Evolutionary conservation across 2,797 vertebrate genomes (phyloP).

Genomic region (Gymnoscopelus braueri): DNA sequence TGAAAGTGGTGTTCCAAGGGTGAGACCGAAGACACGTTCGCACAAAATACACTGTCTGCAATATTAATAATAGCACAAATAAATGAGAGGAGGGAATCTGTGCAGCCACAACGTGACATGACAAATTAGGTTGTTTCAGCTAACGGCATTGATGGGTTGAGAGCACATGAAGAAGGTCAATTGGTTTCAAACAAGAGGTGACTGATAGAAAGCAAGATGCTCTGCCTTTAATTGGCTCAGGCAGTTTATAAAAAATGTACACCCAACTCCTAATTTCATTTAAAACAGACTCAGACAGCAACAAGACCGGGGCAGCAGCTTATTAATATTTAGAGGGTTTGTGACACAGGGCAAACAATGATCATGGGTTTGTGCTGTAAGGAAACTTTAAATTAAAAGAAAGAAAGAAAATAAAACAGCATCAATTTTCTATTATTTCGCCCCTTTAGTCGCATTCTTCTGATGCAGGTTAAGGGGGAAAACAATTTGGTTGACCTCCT

Average conservation of each 20-base stretch:
- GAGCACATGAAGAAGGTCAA: slow-evolving; percentile 33
- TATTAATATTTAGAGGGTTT: not conserved
- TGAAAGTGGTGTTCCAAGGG: slow-evolving; percentile 19
- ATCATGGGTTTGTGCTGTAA: not conserved
- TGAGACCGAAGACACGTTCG: slow-evolving; percentile 50
- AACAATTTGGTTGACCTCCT: not conserved
- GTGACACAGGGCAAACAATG: not conserved
- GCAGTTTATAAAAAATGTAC: slow-evolving; percentile 17
- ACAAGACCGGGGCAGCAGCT: slow-evolving; percentile 11
- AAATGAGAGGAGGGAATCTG: slow-evolving; percentile 77
- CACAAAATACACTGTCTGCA: slow-evolving; percentile 64
- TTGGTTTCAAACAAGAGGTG: slow-evolving; percentile 21
- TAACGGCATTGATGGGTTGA: slow-evolving; percentile 33
- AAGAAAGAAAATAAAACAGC: not conserved
- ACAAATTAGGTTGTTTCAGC: slow-evolving; percentile 72
- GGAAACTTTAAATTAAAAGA: not conserved
- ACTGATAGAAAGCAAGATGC: slow-evolving; percentile 19
- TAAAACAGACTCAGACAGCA: not conserved
- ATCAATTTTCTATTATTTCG: too few relatives aligned
- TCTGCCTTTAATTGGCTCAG: slow-evolving; percentile 31
- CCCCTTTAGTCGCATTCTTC: too few relatives aligned
- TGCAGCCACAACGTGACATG: slow-evolving; percentile 55
- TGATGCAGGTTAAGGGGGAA: not conserved
- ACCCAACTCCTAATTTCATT: not conserved
- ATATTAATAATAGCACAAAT: slow-evolving; percentile 77